Base-by-base conservation (phyloP, 1,140 invertebrate species). In the Hesperophylax magnus region DNA sequence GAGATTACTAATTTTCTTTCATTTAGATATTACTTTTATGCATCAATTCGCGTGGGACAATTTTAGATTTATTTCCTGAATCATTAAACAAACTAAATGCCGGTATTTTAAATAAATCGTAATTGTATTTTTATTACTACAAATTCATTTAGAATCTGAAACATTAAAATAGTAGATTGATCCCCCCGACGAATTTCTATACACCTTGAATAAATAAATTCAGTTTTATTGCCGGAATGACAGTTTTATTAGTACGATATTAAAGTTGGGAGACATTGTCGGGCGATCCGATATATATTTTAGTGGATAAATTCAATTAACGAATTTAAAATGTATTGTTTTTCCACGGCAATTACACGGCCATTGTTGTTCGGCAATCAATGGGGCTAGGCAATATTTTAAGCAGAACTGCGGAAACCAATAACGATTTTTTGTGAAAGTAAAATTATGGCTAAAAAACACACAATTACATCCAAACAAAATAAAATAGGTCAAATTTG, bases 221-320 rank as follows among this genome's bases (percentile, higher is more conserved):
- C 47, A 76, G 54, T 84, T 84, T 84, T 84, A 84, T 78, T 69
- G 74, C 82, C n/a, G 56, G 76, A 61, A 74, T 78, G 82, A 84
- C 82, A 84, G 82, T 84, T 84, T 84, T 84, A 84, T 84, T 81
- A 77, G 77, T 58, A 47, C 56, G 80, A 79, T 78, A 47, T 83
- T 83, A 83, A 81, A 76, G 69, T 78, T 81, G 80, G 79, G 56
- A 83, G 82, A 83, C 82, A 83, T 81, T 83, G 82, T 83, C 78
- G 82, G 72, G 18, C 63, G 78, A 18, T 75, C 52, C 78, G 75
- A 81, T 81, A 72, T 71, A 72, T 63, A 77, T 67, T 81, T 81
- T 77, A 77, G 67, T 72, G 76, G 53, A 80, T 79, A 75, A 72
- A 81, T 81, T 81, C 82, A 83, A 83, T 83, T 83, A 81, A 77